These are phyloP conservation scores for Panagrolaimus sp. DNA, from an alignment of 1,140 invertebrate genomes.

Conservation along the genomic window DNA sequence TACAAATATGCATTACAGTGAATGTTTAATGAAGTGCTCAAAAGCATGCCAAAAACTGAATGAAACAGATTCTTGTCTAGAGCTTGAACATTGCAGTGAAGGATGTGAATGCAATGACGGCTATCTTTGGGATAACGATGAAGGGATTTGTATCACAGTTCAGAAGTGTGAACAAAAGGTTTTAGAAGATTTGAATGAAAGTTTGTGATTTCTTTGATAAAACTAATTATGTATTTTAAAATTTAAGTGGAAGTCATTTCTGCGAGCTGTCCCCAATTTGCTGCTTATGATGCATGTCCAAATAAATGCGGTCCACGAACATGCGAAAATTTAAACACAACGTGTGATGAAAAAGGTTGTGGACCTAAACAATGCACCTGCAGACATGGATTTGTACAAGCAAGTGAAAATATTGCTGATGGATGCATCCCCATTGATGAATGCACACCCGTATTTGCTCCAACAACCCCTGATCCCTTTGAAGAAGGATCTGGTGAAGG, in stretches of 20 bases:
- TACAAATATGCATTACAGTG: slow-evolving; percentile 1
- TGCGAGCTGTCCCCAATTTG: neutral
- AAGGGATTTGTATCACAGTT: neutral
- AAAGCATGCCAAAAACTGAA: neutral
- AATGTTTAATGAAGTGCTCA: neutral
- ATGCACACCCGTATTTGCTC: neutral
- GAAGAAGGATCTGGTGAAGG: neutral
- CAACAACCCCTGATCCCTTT: neutral
- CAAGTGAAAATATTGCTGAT: neutral
- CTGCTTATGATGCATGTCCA: neutral
- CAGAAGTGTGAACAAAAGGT: neutral
- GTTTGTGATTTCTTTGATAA: neutral
- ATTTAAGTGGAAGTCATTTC: neutral
- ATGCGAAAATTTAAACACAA: neutral
- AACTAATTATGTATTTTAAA: neutral
- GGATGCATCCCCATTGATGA: neutral
- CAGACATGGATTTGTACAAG: neutral
- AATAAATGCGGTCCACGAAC: neutral
- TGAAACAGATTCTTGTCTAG: neutral
- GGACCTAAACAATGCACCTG: neutral
- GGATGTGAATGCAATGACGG: slow-evolving; percentile 9
- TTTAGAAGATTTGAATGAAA: neutral
- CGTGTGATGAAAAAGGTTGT: neutral
- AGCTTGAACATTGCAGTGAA: neutral
- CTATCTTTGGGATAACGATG: neutral